Percentiles rank a stretch among this genome's conserved stretches.
phyloP scores from a whole-genome alignment of 2,113 vertebrate species.

The Antigone vipio region DNA sequence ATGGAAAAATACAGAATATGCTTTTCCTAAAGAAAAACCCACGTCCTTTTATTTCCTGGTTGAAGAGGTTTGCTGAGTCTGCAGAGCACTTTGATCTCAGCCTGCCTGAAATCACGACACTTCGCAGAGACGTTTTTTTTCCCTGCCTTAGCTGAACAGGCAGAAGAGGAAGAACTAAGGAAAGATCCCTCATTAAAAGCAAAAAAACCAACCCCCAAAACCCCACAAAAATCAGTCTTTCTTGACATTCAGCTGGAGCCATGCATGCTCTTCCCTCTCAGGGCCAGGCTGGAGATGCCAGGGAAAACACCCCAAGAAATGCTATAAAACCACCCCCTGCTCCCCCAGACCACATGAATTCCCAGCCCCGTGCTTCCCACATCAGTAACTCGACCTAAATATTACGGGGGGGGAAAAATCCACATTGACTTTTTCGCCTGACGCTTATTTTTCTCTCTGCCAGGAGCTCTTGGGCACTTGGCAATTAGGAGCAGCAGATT shows the following conservation, averaged over 20 bases:
- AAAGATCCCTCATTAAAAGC: not conserved
- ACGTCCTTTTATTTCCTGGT: not conserved
- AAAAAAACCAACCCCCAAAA: not conserved
- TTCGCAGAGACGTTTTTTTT: not conserved
- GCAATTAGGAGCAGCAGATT: slow-evolving; percentile 29
- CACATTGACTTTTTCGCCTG: not conserved
- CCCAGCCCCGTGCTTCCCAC: not conserved
- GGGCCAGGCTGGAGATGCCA: not conserved
- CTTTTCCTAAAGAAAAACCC: not conserved
- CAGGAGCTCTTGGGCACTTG: not conserved
- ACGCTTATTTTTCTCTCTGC: not conserved
- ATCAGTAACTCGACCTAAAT: not conserved
- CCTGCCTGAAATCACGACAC: not conserved
- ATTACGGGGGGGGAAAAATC: not conserved
- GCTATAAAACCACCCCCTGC: accelerated
- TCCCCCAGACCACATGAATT: not conserved
- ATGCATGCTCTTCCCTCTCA: accelerated
- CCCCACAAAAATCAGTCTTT: not conserved
- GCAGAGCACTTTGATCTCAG: not conserved
- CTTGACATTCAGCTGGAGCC: not conserved
- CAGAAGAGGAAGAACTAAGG: not conserved
- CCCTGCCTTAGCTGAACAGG: not conserved
- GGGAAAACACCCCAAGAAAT: not conserved
- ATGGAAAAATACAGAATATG: not conserved
- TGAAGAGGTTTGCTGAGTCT: slow-evolving; percentile 5